A percentile compares a stretch with the other conserved stretches of the same genome.
Evolutionary conservation across 2,888 invertebrate species (phyloP).

Genomic region (Ceriagrion tenellum): DNA sequence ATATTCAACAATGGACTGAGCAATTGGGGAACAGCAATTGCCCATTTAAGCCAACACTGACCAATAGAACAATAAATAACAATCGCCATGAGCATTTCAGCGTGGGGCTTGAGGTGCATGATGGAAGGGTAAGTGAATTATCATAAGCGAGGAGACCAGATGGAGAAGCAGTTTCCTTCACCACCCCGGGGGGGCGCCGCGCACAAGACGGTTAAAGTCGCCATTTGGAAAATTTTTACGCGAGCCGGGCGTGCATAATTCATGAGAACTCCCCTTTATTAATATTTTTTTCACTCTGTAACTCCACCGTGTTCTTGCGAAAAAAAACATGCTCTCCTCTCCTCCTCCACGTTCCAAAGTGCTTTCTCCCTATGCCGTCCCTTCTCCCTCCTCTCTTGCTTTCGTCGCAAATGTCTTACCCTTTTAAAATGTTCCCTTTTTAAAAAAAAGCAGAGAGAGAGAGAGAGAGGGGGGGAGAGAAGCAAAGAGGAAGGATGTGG

Average conservation of each 20-base stretch:
- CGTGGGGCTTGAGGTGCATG: neutral
- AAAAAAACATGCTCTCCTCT: neutral
- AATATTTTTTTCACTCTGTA: neutral
- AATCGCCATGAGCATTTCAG: neutral
- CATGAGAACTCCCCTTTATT: neutral
- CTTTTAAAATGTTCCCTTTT: neutral
- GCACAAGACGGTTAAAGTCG: neutral
- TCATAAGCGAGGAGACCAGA: neutral
- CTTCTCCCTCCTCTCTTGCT: neutral
- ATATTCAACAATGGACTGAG: too few species aligned
- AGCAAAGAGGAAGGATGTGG: neutral
- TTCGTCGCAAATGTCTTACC: neutral
- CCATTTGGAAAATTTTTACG: neutral
- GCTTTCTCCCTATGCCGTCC: neutral
- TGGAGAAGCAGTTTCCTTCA: neutral
- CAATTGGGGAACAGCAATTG: too few species aligned
- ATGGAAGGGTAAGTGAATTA: neutral
- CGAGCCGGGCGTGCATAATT: constrained; percentile 12
- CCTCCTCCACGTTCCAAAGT: neutral
- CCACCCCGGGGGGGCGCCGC: neutral
- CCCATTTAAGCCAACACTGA: too few species aligned
- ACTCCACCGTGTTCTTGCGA: neutral
- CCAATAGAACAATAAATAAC: too few species aligned
- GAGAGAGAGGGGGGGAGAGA: neutral
- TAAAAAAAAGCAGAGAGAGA: neutral